Evolutionary conservation across 1,140 invertebrate genomes (phyloP).

Genomic region (Orchesella cincta): DNA sequence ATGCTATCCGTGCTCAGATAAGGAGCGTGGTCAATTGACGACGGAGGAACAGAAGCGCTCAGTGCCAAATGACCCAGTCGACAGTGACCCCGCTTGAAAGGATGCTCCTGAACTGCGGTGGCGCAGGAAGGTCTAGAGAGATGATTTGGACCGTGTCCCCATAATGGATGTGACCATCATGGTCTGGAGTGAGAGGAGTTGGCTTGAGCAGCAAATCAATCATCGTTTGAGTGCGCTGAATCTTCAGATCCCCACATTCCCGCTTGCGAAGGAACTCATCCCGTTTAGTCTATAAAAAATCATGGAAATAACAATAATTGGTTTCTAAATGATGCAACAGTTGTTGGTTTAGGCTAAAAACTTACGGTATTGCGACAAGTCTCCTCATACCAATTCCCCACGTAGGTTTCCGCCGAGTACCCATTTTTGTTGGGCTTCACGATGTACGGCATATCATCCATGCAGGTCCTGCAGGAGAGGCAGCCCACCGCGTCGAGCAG

Average conservation of each 20-base stretch:
- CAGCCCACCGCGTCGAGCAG: not conserved
- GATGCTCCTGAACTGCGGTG: constrained; percentile 33
- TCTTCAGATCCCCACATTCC: constrained; percentile 46
- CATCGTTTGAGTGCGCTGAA: constrained; percentile 48
- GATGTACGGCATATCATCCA: constrained; percentile 22
- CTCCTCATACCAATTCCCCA: constrained; percentile 49
- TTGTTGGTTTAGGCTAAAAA: not conserved
- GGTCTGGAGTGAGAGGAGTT: constrained; percentile 27
- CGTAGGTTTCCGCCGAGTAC: constrained; percentile 47
- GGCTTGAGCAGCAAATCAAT: constrained; percentile 44
- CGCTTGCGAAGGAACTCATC: constrained; percentile 41
- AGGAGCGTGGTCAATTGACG: constrained; percentile 38
- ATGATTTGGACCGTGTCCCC: constrained; percentile 48
- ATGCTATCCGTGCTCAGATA: constrained; percentile 46
- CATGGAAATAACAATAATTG: not conserved
- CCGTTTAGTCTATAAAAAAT: constrained; percentile 34
- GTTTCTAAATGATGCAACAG: not conserved
- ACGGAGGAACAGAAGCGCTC: constrained; percentile 45
- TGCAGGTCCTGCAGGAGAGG: not conserved
- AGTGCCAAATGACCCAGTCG: constrained; percentile 37
- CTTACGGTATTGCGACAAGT: constrained; percentile 46
- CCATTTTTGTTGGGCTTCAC: constrained; percentile 27
- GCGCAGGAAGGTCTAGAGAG: constrained; percentile 43
- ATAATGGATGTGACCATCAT: constrained; percentile 34
- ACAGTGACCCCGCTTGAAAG: constrained; percentile 44